Conservation (phyloP, 2,113 vertebrate species). For the Montifringilla adamsi region DNA sequence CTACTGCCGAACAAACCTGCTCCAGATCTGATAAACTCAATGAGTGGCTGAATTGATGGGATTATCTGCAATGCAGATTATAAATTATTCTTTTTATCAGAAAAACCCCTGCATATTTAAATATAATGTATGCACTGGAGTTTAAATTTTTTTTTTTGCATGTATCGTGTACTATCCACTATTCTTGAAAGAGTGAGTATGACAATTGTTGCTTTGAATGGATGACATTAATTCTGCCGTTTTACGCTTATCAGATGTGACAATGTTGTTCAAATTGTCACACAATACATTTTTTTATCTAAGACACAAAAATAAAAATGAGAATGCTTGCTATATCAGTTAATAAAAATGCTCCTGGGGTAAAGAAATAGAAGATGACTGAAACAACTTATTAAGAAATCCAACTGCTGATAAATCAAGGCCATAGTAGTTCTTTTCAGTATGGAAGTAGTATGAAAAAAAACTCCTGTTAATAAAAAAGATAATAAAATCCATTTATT, state of each 20-base stretch:
- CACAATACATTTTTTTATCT: constrained; percentile 21
- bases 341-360: neutral
- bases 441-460: neutral
- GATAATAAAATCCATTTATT: neutral
- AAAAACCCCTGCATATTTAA: neutral
- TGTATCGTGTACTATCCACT: neutral
- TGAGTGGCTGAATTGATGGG: neutral
- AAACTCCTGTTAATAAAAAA: neutral
- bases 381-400: constrained; percentile 14
- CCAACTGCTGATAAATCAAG: neutral
- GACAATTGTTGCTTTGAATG: neutral
- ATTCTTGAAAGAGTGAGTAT: neutral
- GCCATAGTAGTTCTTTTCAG: neutral
- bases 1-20: rapidly evolving
- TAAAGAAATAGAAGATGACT: constrained; percentile 36
- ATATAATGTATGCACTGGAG: neutral
- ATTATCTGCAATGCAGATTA: neutral
- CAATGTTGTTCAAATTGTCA: constrained; percentile 24
- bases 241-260: constrained; percentile 15
- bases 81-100: neutral
- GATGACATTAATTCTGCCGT: neutral
- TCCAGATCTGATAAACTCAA: neutral
- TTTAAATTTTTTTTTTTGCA: neutral
- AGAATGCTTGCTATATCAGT: neutral
- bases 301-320: constrained; percentile 30